A percentile compares a stretch with the other conserved stretches of the same genome.
Evolutionary conservation across 2,113 vertebrate genomes (phyloP).

Genomic region (Synodontis membranacea): DNA sequence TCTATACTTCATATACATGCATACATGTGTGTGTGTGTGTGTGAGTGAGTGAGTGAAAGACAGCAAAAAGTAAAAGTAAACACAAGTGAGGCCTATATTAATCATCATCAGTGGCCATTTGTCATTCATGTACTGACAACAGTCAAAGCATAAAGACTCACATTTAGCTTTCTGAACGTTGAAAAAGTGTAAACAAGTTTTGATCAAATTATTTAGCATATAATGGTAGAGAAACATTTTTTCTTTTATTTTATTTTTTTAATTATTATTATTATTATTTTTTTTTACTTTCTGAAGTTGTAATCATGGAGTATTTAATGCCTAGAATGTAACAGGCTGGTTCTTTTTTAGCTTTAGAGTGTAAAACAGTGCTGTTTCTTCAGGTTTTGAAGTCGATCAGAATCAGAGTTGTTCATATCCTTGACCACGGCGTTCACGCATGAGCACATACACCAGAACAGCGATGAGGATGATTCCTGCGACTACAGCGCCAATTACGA

Average conservation of each 20-base stretch:
- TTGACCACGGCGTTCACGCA: conserved; percentile 68
- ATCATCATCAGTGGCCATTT: neutral
- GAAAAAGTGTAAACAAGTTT: neutral
- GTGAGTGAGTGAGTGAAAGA: too few relatives aligned
- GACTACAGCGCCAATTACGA: conserved; percentile 69
- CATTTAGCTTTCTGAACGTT: neutral
- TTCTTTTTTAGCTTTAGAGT: neutral
- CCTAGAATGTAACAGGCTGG: neutral
- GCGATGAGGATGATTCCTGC: conserved; percentile 73
- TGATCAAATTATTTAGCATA: neutral
- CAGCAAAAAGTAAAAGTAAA: neutral
- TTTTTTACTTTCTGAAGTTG: neutral
- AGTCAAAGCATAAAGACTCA: neutral
- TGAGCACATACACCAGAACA: conserved; percentile 71
- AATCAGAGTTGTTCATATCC: conserved; percentile 74
- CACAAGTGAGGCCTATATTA: neutral
- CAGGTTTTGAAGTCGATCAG: neutral
- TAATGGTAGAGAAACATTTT: neutral
- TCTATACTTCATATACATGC: conserved; percentile 8
- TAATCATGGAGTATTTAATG: neutral
- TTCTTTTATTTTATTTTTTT: too few relatives aligned
- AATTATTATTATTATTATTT: too few relatives aligned
- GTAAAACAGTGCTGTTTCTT: neutral
- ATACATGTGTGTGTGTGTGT: too few relatives aligned
- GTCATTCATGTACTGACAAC: neutral